Conservation (phyloP, 2,113 vertebrate species). For the Numida meleagris region DNA sequence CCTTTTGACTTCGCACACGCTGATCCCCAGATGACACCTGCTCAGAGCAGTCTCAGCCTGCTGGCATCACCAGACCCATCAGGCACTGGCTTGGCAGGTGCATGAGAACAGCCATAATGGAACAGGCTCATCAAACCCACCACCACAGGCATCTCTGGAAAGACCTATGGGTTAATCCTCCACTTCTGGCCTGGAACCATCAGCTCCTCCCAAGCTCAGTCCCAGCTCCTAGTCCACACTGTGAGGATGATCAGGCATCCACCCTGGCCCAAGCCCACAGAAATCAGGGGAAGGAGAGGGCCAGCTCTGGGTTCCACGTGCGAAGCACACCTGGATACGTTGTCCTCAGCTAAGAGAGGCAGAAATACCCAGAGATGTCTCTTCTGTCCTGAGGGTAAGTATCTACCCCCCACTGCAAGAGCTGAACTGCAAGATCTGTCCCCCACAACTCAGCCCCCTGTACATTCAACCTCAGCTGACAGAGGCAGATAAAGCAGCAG, state of each 20-base stretch:
- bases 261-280: background rate
- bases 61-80: fast-evolving
- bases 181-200: background rate
- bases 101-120: background rate
- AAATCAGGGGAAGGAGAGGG: background rate
- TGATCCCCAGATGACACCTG: fast-evolving
- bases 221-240: fast-evolving
- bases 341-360: background rate
- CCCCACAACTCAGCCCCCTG: background rate
- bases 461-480: background rate
- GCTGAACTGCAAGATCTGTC: background rate
- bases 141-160: background rate
- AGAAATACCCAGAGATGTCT: background rate
- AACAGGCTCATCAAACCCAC: background rate
- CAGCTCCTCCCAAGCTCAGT: background rate
- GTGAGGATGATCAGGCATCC: background rate
- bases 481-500: background rate
- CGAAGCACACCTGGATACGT: background rate
- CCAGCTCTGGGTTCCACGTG: background rate
- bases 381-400: background rate
- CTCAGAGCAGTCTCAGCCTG: background rate
- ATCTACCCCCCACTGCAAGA: background rate
- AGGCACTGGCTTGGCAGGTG: fast-evolving
- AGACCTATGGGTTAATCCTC: background rate
- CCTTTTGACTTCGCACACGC: fast-evolving